Evolutionary conservation across 1,140 invertebrate genomes (phyloP).

Genomic region (Scaptodrosophila lebanonensis): DNA sequence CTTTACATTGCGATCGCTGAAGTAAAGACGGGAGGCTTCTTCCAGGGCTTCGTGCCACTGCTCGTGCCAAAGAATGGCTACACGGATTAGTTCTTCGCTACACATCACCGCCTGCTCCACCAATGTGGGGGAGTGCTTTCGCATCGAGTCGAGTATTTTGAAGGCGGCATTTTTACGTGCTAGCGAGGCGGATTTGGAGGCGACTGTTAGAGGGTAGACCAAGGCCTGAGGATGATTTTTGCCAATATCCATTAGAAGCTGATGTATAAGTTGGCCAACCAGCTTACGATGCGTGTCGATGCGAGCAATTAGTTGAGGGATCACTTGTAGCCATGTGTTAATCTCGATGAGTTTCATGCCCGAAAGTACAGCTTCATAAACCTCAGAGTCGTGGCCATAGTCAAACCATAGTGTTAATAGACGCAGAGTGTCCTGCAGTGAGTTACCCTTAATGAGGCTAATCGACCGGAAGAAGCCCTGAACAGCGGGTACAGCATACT

Average conservation of each 20-base stretch:
- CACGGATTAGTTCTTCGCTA: conserved; percentile 97
- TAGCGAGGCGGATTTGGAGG: conserved; percentile 94
- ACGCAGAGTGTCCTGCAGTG: conserved; percentile 97
- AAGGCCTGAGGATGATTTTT: conserved; percentile 93
- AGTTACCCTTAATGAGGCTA: conserved; percentile 92
- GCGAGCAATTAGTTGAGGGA: conserved; percentile 98
- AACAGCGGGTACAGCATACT: conserved; percentile 95
- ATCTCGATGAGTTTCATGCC: conserved; percentile 96
- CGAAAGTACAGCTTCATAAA: conserved; percentile 94
- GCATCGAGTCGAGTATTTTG: conserved; percentile 96
- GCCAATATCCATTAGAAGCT: conserved; percentile 95
- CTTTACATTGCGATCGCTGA: conserved; percentile 95
- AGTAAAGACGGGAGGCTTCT: conserved; percentile 97
- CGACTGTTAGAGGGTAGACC: conserved; percentile 98
- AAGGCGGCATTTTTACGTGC: conserved; percentile 93
- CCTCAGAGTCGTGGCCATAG: conserved; percentile 94
- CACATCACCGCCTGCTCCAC: conserved; percentile 96
- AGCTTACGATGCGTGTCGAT: conserved; percentile 94
- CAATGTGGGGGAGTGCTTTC: conserved; percentile 92
- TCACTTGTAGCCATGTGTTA: conserved; percentile 99
- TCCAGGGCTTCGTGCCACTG: conserved; percentile 99
- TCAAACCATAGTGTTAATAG: conserved; percentile 96
- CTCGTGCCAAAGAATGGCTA: conserved; percentile 99
- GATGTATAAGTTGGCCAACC: conserved; percentile 93
- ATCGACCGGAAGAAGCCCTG: conserved; percentile 98